Conservation (phyloP, 2,888 invertebrate genomes). For the Drosophila flavopinicola region DNA sequence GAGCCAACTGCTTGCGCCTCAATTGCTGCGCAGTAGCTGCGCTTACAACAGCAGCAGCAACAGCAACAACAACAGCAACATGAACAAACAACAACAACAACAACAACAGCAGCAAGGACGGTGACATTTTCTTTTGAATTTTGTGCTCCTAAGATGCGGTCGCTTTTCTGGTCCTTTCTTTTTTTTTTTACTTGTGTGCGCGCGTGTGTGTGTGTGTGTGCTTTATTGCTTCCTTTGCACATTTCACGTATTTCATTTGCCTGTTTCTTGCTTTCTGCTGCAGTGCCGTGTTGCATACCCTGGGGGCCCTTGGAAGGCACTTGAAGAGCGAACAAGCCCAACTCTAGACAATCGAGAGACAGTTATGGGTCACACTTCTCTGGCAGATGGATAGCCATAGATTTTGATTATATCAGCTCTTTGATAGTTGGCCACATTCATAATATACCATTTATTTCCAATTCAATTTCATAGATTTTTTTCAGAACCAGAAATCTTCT, state of each 20-base stretch:
- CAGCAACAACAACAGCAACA: no score
- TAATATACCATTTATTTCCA: no score
- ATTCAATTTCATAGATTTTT: no score
- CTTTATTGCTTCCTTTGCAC: slow-evolving; percentile 42
- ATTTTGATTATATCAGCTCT: slow-evolving; percentile 2
- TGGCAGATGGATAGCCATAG: slow-evolving; percentile 10
- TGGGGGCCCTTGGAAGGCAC: slow-evolving; percentile 44
- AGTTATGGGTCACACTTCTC: slow-evolving; percentile 40
- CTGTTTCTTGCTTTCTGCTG: slow-evolving; percentile 19
- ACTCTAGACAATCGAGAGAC: slow-evolving; percentile 32
- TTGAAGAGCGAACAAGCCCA: slow-evolving; percentile 19
- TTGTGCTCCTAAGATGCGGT: slow-evolving; percentile 35
- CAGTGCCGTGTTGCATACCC: slow-evolving; percentile 39
- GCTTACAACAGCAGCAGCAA: no score
- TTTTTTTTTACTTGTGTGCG: not conserved
- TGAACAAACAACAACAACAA: no score
- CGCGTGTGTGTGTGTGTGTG: not conserved
- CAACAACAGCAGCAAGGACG: no score
- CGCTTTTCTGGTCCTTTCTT: slow-evolving; percentile 4
- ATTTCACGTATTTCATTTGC: slow-evolving; percentile 18
- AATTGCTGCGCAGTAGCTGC: slow-evolving; percentile 34
- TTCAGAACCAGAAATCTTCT: no score
- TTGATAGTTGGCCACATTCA: no score
- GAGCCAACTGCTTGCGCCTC: slow-evolving; percentile 36
- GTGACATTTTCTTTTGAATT: slow-evolving; percentile 47